Percentiles rank a stretch among this genome's conserved stretches.
phyloP scores from a whole-genome alignment of 2,113 vertebrate genomes.

The Heliornis fulica region DNA sequence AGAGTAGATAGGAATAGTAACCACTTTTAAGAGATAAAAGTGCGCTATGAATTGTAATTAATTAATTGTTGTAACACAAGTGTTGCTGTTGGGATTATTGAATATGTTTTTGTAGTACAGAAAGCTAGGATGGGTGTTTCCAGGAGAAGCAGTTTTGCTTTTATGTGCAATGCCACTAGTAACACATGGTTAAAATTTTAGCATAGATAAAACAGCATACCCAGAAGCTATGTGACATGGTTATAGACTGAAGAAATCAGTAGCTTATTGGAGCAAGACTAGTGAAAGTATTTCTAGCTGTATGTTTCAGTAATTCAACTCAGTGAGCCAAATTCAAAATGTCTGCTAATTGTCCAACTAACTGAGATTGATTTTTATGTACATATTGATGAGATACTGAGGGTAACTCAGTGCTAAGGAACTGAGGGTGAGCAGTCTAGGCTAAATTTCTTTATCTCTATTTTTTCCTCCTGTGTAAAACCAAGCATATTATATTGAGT shows the following conservation, averaged over 20 bases:
- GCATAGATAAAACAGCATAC: neutral
- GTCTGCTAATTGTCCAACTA: neutral
- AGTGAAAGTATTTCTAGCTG: neutral
- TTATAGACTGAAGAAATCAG: neutral
- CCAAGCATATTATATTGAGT: neutral
- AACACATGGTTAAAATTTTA: neutral
- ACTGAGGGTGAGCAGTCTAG: neutral
- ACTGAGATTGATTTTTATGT: neutral
- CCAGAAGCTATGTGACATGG: neutral
- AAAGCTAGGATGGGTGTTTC: neutral
- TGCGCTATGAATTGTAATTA: neutral
- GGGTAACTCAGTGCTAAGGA: neutral
- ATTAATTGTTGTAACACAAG: rapidly evolving
- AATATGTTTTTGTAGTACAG: neutral
- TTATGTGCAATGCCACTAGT: neutral
- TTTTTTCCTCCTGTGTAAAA: neutral
- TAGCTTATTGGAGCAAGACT: neutral
- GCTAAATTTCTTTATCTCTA: neutral
- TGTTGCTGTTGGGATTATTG: neutral
- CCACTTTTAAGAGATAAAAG: neutral
- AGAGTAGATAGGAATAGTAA: neutral
- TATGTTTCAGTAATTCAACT: neutral
- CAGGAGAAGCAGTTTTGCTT: neutral
- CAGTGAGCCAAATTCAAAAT: neutral
- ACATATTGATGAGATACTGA: neutral